These are phyloP conservation scores for Trachurus trachurus DNA, from an alignment of 2,797 vertebrate genomes.

Conservation along the genomic window DNA sequence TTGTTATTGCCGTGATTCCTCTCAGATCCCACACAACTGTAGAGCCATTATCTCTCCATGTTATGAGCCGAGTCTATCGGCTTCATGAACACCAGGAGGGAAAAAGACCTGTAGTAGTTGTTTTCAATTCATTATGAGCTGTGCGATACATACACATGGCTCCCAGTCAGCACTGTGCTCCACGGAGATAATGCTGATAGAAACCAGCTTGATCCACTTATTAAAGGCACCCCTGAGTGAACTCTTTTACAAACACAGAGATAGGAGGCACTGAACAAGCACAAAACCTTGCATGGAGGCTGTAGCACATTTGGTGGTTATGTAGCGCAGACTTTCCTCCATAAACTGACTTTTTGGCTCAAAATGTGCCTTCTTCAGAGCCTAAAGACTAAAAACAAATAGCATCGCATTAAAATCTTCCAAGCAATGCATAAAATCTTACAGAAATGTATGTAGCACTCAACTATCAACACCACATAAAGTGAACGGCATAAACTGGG, in stretches of 20 bases:
- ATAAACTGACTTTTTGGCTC: conserved; percentile 8
- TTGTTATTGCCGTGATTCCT: conserved; percentile 62
- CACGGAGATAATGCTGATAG: conserved; percentile 59
- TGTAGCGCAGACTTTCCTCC: not conserved
- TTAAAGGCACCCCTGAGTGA: conserved; percentile 53
- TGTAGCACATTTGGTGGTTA: not conserved
- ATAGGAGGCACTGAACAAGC: conserved; percentile 2
- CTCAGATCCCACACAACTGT: conserved; percentile 49
- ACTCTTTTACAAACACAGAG: conserved; percentile 37
- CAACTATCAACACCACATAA: not conserved
- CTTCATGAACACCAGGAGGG: conserved; percentile 35
- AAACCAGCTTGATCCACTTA: conserved; percentile 69
- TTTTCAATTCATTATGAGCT: conserved; percentile 66
- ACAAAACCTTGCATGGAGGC: not conserved
- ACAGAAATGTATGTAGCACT: not conserved
- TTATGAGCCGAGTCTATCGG: conserved; percentile 27
- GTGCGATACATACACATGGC: conserved; percentile 34
- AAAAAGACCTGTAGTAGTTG: conserved; percentile 40
- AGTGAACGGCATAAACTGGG: not conserved
- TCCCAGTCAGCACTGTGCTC: conserved; percentile 56
- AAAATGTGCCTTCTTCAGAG: not conserved
- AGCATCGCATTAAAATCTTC: not conserved
- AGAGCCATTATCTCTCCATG: conserved; percentile 47
- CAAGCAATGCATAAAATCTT: not conserved
- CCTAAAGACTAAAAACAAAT: not conserved